Evolutionary conservation across 1,140 invertebrate species (phyloP), one percentile per base, ranked within the genome.

Genomic region (Drosophila burlai): DNA sequence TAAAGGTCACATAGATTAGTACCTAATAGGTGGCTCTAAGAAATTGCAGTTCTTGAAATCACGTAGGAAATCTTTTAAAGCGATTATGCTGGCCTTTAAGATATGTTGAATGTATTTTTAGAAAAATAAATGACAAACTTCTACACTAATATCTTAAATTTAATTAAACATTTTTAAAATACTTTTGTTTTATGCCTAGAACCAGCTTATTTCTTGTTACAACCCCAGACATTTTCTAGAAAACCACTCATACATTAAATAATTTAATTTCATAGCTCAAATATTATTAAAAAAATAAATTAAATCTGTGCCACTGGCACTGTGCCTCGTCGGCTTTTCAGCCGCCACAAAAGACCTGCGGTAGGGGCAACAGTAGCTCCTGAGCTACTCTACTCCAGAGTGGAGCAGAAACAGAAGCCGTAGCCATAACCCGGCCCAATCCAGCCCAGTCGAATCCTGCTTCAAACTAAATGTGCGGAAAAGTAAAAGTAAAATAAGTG

Each of bases 401-500:
- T 55, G 40, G 47, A 45, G 49, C 54, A 76, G 73, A 50, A 76
- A 76, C 64, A 68, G 64, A 49, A 81, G 63, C 71, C 64, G 40
- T 31, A 49, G 59, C 47, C 62, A 43, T 38, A 40, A 43, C 38
- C 57, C 55, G 49, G 63, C 26, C 50, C 68, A 73, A 64, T 49
- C 40, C 60, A 73, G 21, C 47, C 34, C 54, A 54, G 61, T 43
- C 50, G 65, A 58, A 50, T 62, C 72, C 58, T 46, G 80, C 52
- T 50, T 50, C 52, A 57, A 50, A 42, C 46, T 38, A 72, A 63
- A 74, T 78, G 80, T 64, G 77, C 68, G 84, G 82, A 81, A 87
- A 87, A 89, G 84, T 89, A 84, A 87, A 83, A 87, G 86, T 89
- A 81, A 78, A 71, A 80, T 81, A 81, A 81, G 81, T 69, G 69